Conservation (phyloP, 2,797 vertebrate genomes). For the Masticophis lateralis region DNA sequence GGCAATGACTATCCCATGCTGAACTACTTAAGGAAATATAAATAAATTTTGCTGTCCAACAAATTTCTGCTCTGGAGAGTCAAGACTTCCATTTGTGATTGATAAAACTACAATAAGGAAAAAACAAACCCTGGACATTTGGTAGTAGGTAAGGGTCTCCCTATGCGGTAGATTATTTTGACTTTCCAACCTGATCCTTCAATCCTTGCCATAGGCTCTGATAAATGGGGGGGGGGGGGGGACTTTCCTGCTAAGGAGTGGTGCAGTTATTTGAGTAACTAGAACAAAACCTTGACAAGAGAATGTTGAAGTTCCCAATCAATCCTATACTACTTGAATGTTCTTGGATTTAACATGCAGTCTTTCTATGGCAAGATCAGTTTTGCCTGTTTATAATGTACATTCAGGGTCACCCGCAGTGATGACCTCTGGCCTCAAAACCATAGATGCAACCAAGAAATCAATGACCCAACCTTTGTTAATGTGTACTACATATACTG, state of each 20-base stretch:
- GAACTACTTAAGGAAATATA: not conserved
- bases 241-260: not conserved
- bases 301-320: not conserved
- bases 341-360: not conserved
- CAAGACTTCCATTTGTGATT: not conserved
- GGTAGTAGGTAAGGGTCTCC: not conserved
- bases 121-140: not conserved
- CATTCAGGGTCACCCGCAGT: not conserved
- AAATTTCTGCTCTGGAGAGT: not conserved
- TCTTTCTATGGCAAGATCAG: not conserved
- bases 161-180: not conserved
- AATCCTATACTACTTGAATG: not conserved
- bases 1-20: not conserved
- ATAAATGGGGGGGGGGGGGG: too few species aligned
- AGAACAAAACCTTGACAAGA: not conserved
- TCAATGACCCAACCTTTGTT: not conserved
- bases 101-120: slow-evolving; percentile 7
- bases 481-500: not conserved
- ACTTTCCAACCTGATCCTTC: not conserved
- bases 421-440: not conserved
- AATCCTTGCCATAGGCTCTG: not conserved
- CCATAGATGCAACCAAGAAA: not conserved
- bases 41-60: not conserved
- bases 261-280: slow-evolving; percentile 1
- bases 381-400: not conserved